These are phyloP conservation scores for Dasysyrphus tricinctus DNA, from an alignment of 2,888 invertebrate genomes.

Conservation along the genomic window DNA sequence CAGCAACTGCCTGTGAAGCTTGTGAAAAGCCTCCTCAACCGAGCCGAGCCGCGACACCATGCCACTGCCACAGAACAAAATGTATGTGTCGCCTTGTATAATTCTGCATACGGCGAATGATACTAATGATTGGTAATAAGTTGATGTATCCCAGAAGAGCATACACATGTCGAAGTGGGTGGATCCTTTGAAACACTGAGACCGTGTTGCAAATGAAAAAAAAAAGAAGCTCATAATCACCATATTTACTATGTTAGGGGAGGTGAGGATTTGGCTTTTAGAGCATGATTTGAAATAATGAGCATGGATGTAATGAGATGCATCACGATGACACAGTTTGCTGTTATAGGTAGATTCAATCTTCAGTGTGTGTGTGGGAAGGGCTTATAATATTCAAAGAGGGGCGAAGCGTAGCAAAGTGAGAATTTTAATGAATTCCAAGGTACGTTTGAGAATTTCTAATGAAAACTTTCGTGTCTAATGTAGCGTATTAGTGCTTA, in stretches of 20 bases:
- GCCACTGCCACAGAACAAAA: background rate
- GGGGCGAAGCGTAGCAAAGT: slow-evolving; percentile 23
- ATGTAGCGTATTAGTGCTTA: slow-evolving; percentile 55
- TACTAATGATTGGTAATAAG: slow-evolving; percentile 73
- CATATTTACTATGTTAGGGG: background rate
- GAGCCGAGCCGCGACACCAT: too few species aligned
- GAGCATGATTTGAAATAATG: slow-evolving; percentile 67
- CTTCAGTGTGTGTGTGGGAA: background rate
- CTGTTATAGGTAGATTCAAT: background rate
- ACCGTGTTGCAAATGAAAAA: slow-evolving; percentile 2
- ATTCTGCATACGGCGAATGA: slow-evolving; percentile 40
- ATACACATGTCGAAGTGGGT: background rate
- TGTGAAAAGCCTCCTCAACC: background rate
- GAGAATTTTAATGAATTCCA: slow-evolving; percentile 62
- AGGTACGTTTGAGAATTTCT: slow-evolving; percentile 34
- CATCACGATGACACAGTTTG: slow-evolving; percentile 59
- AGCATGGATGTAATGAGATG: slow-evolving; percentile 67
- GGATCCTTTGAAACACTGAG: slow-evolving; percentile 25
- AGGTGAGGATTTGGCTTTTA: slow-evolving; percentile 33
- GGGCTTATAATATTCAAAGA: background rate
- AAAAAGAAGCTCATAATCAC: slow-evolving; percentile 24
- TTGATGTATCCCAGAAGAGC: slow-evolving; percentile 48
- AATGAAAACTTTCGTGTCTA: slow-evolving; percentile 43
- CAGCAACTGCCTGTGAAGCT: background rate
- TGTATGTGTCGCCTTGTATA: slow-evolving; percentile 33